A percentile compares a stretch with the other conserved stretches of the same genome.
phyloP scores from a whole-genome alignment of 2,888 invertebrate species.

The Allygus modestus region DNA sequence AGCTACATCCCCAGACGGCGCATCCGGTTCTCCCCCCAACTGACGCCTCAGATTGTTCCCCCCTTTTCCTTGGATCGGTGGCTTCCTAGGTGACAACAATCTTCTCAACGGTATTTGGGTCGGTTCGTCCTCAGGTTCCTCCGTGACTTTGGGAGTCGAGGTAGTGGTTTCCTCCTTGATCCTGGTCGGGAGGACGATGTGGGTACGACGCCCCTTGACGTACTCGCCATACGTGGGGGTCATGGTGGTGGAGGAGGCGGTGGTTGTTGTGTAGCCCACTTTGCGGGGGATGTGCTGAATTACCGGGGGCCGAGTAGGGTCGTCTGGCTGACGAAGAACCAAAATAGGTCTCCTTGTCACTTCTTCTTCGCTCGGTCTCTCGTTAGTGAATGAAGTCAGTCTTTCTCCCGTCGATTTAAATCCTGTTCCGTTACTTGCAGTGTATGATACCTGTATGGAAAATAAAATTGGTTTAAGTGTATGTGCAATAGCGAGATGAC shows the following conservation, averaged over 20 bases:
- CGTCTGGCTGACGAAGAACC: slow-evolving; percentile 66
- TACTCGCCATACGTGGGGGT: slow-evolving; percentile 66
- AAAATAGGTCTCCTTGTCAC: slow-evolving; percentile 67
- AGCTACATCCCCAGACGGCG: slow-evolving; percentile 64
- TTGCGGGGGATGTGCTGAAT: slow-evolving; percentile 70
- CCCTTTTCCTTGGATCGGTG: slow-evolving; percentile 66
- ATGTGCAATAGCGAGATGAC: too few species aligned
- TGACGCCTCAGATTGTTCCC: slow-evolving; percentile 67
- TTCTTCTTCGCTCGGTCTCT: slow-evolving; percentile 38
- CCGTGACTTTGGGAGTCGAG: slow-evolving; percentile 50
- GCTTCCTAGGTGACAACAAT: slow-evolving; percentile 69
- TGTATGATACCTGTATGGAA: slow-evolving; percentile 82
- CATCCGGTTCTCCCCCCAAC: slow-evolving; percentile 62
- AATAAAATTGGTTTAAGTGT: neutral
- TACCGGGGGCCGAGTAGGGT: slow-evolving; percentile 66
- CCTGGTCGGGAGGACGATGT: slow-evolving; percentile 44
- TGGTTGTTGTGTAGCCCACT: slow-evolving; percentile 21
- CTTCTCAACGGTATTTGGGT: slow-evolving; percentile 65
- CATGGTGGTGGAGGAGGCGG: slow-evolving; percentile 53
- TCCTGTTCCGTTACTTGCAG: slow-evolving; percentile 77
- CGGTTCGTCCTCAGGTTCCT: slow-evolving; percentile 57
- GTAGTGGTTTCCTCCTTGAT: slow-evolving; percentile 23
- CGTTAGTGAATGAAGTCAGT: slow-evolving; percentile 30
- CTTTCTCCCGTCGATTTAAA: slow-evolving; percentile 67
- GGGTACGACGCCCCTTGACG: slow-evolving; percentile 61